phyloP scores from a whole-genome alignment of 2,888 invertebrate genomes.

The Melitaea athalia region DNA sequence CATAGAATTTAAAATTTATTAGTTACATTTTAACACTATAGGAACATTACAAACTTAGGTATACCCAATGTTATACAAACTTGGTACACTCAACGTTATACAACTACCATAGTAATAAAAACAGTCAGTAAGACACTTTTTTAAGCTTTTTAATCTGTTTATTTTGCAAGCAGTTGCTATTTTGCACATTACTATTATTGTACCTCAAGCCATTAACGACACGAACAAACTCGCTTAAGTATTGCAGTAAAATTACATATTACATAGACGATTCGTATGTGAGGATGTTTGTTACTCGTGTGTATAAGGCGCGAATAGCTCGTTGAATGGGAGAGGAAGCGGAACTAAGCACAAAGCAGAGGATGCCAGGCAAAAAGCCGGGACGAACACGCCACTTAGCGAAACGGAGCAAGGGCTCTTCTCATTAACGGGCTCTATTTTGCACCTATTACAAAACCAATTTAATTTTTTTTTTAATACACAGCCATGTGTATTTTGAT shows the following conservation, averaged over 20 bases:
- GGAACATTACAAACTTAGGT: no score
- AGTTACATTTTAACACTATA: no score
- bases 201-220: conserved; percentile 1
- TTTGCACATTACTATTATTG: conserved; percentile 1
- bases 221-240: neutral
- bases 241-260: conserved; percentile 6
- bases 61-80: no score
- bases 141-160: no score
- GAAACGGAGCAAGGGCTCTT: conserved; percentile 22
- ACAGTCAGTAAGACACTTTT: no score
- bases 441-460: neutral
- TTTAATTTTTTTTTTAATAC: neutral
- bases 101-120: no score
- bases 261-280: neutral
- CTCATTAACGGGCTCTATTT: conserved; percentile 17
- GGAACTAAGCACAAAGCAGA: conserved; percentile 34
- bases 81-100: no score
- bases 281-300: neutral
- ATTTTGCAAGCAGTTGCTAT: neutral
- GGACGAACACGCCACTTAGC: conserved; percentile 30
- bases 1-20: no score
- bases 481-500: neutral
- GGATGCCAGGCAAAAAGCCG: conserved; percentile 27
- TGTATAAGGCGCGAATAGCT: conserved; percentile 2
- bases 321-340: conserved; percentile 30